These are phyloP conservation scores for Poeciliopsis prolifica DNA, from an alignment of 2,113 vertebrate species.

Conservation along the genomic window DNA sequence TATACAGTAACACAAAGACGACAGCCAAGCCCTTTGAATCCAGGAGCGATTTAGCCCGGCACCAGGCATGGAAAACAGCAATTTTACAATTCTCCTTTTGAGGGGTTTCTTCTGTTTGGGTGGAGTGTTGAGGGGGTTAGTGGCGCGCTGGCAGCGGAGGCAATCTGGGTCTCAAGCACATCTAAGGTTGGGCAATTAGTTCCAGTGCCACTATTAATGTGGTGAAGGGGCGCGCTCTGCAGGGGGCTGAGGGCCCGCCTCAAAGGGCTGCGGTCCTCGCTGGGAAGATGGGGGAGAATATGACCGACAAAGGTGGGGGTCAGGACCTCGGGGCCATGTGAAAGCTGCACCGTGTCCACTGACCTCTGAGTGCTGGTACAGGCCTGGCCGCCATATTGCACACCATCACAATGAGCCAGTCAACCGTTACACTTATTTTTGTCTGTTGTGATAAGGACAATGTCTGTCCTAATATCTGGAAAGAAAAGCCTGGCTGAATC, in stretches of 20 bases:
- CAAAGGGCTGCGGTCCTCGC: constrained; percentile 72
- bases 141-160: constrained; percentile 71
- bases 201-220: constrained; percentile 82
- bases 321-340: constrained; percentile 79
- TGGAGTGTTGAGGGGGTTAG: constrained; percentile 69
- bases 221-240: constrained; percentile 76
- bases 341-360: constrained; percentile 74
- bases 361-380: constrained; percentile 54
- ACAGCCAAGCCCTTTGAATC: constrained; percentile 49
- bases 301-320: constrained; percentile 73
- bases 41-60: constrained; percentile 45
- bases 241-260: constrained; percentile 74
- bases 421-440: constrained; percentile 9
- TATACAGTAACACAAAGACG: constrained; percentile 70
- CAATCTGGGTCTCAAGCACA: constrained; percentile 77
- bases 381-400: constrained; percentile 9
- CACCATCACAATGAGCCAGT: constrained; percentile 5
- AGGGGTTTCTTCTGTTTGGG: constrained; percentile 62
- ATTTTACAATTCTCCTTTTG: constrained; percentile 70
- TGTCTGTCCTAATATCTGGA: not conserved
- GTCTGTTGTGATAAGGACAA: constrained; percentile 18
- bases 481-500: not conserved
- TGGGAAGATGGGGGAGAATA: constrained; percentile 51
- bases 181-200: constrained; percentile 82
- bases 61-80: constrained; percentile 52